Evolutionary conservation across 2,888 invertebrate species (phyloP), one percentile per base, ranked within the genome.

Genomic region (Bombylius discolor): DNA sequence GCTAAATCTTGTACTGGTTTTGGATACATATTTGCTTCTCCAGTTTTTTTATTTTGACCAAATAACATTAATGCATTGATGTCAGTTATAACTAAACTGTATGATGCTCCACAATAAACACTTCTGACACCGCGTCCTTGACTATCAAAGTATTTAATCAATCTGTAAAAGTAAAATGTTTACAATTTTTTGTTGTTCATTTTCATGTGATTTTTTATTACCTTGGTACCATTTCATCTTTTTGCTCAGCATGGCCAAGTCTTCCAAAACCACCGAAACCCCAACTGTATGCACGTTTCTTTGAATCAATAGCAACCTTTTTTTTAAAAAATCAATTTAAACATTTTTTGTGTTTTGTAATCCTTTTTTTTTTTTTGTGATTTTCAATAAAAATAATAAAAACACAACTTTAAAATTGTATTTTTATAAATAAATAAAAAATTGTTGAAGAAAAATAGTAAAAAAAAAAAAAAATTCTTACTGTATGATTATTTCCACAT

Each of bases 1-100:
- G 87, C 83, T n/a, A 96, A 78, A 73, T 96, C 95, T 64, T 91
- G 92, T 5, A 95, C 87, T 0, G 92, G 91, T 69, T 95, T 95
- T 0, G 95, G 95, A 70, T 95, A 95, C 95, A 95, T 95, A 65
- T 92, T 92, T 4, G 95, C 95, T 70, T 96, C 96, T 0, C 94
- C 95, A 0, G 90, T 89, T 57, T 91, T 84, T 69, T 94, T 95
- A 0, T 89, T 89, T 70, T 92, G 92, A 0, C 96, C 96, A 73
- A 94, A 95, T 71, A 95, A 74, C 72, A 83, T 91, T 5, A 72
- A 65, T n/a, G 71, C 71, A 78, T 87, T 89, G 57, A 80, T 74
- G 67, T 89, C 89, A 66, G 88, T 90, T 57, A 92, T 80, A 9
- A 87, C 90, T 65, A 96, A 79, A 67, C 89, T 91, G 75, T 85